A percentile compares a stretch with the other conserved stretches of the same genome.
Conservation (phyloP, 1,140 invertebrate genomes). For the Tyrophagus putrescentiae region DNA sequence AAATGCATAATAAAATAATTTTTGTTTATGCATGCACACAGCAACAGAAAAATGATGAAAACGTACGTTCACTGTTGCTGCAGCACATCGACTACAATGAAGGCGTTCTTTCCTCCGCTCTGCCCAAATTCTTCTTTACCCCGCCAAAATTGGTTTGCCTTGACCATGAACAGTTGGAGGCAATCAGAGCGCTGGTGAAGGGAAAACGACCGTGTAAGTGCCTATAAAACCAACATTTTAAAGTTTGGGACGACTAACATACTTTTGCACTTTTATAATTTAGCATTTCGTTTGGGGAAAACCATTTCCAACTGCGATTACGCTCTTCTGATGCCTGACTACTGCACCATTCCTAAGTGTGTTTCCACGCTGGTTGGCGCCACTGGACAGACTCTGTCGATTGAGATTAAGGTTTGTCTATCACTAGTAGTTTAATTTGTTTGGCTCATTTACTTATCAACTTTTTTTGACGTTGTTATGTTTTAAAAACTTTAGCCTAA, state of each 20-base stretch:
- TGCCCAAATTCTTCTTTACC: constrained; percentile 5
- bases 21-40: not conserved
- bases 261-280: not conserved
- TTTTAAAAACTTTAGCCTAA: constrained; percentile 27
- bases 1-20: not conserved
- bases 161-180: not conserved
- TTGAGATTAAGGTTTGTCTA: constrained; percentile 18
- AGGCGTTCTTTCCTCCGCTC: not conserved
- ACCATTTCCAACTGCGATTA: constrained; percentile 15
- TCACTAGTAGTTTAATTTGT: not conserved
- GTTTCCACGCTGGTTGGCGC: not conserved
- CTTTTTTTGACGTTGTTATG: constrained; percentile 20
- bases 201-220: constrained; percentile 14
- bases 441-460: not conserved
- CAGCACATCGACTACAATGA: constrained; percentile 19
- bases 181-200: not conserved
- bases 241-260: not conserved
- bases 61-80: constrained; percentile 1
- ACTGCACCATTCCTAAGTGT: constrained; percentile 16
- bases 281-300: constrained; percentile 23
- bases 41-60: constrained; percentile 11
- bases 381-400: not conserved
- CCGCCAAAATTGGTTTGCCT: constrained; percentile 12
- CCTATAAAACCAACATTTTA: not conserved
- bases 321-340: constrained; percentile 22